Evolutionary conservation across 2,113 vertebrate species (phyloP).

Genomic region (Notarius lentiginosus): DNA sequence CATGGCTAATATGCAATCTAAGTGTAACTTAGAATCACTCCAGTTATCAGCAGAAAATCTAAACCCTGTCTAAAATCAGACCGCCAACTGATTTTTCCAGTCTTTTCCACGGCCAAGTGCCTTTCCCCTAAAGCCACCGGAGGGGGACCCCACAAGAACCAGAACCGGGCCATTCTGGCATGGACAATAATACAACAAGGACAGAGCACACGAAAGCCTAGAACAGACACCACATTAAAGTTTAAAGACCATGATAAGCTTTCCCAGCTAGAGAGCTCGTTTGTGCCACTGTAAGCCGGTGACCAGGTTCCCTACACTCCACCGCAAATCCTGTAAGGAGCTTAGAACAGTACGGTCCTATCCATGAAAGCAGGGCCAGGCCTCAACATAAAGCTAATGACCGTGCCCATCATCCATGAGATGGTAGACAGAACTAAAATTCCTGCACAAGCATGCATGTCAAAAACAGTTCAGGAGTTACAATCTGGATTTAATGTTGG

Average conservation of each 20-base stretch:
- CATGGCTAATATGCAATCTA: neutral
- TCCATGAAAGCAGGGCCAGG: slow-evolving; percentile 26
- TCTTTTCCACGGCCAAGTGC: neutral
- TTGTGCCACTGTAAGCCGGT: slow-evolving; percentile 14
- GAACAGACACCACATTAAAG: neutral
- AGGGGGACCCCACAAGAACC: neutral
- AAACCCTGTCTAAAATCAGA: neutral
- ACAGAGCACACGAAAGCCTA: neutral
- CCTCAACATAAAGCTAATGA: slow-evolving; percentile 1
- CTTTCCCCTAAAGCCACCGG: neutral
- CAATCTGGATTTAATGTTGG: neutral
- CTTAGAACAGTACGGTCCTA: slow-evolving; percentile 62
- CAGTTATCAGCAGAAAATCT: slow-evolving; percentile 19
- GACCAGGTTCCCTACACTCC: slow-evolving; percentile 30
- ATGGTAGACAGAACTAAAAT: neutral
- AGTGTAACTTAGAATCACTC: neutral
- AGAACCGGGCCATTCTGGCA: neutral
- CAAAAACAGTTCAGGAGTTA: neutral
- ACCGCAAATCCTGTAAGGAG: slow-evolving; percentile 62
- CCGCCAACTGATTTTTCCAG: neutral
- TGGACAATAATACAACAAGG: slow-evolving; percentile 2
- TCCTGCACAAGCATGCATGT: neutral
- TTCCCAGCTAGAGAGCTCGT: neutral
- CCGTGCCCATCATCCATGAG: neutral
- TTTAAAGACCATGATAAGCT: neutral